These are phyloP conservation scores for Neoscelio sp. DNA, from an alignment of 2,888 invertebrate species.

Conservation along the genomic window DNA sequence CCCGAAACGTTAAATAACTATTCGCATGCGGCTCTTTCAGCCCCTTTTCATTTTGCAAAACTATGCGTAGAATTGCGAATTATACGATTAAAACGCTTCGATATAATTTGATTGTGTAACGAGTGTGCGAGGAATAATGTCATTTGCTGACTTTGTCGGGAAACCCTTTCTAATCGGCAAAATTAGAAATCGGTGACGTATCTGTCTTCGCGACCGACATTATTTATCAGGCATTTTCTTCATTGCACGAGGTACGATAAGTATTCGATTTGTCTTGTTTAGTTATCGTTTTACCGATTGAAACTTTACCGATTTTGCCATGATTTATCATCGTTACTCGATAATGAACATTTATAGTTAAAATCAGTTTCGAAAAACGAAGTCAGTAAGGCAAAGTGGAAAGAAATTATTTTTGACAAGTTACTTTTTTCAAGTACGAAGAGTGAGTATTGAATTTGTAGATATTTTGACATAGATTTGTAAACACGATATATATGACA, in stretches of 20 bases:
- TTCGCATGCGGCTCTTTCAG: conserved; percentile 5
- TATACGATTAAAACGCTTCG: not conserved
- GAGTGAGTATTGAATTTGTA: no score
- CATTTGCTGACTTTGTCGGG: conserved; percentile 1
- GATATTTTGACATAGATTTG: no score
- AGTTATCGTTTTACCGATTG: no score
- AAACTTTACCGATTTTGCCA: no score
- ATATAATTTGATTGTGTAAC: conserved; percentile 1
- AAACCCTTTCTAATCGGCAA: conserved; percentile 50
- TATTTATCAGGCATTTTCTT: conserved; percentile 30
- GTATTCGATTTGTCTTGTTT: no score
- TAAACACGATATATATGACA: no score
- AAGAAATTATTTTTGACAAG: no score
- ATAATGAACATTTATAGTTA: no score
- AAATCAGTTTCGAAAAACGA: no score
- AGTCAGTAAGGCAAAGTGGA: no score
- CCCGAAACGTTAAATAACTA: not conserved
- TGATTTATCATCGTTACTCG: no score
- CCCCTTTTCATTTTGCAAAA: not conserved
- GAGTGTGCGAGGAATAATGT: conserved; percentile 6
- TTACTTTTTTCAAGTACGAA: no score
- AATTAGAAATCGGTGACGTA: conserved; percentile 48
- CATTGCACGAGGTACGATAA: not conserved
- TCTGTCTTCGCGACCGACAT: conserved; percentile 22
- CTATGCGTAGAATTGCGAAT: not conserved